These are phyloP conservation scores for Martes martes DNA, from an alignment of 2,113 vertebrate species.

Conservation along the genomic window DNA sequence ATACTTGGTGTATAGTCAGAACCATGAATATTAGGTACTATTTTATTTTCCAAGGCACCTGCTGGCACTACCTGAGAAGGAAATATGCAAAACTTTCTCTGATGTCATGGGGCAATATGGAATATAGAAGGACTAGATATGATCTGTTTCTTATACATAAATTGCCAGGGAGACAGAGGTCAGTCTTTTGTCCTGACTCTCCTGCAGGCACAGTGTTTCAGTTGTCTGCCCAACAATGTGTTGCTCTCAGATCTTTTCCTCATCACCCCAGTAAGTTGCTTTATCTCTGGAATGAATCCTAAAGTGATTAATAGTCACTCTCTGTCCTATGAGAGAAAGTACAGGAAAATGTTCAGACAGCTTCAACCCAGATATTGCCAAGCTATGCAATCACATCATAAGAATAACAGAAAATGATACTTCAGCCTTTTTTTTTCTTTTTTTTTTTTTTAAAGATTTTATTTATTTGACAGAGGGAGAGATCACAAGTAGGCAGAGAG, in stretches of 20 bases:
- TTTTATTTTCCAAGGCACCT: not conserved
- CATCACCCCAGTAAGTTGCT: not conserved
- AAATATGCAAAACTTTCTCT: not conserved
- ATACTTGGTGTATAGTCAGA: not conserved
- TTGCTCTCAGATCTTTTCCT: not conserved
- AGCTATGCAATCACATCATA: not conserved
- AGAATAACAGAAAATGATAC: not conserved
- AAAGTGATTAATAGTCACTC: not conserved
- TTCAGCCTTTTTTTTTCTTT: not conserved
- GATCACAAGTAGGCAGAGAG: too few relatives aligned
- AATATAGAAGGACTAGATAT: not conserved
- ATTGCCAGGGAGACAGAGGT: not conserved
- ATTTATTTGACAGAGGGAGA: too few relatives aligned
- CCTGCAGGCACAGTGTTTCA: not conserved
- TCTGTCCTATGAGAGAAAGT: not conserved
- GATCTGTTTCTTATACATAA: not conserved
- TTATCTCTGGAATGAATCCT: not conserved
- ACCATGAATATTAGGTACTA: not conserved
- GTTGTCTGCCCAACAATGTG: not conserved
- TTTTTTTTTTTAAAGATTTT: too few relatives aligned
- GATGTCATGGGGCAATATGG: not conserved
- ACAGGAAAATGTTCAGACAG: not conserved
- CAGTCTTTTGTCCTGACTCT: not conserved
- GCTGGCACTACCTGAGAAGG: not conserved
- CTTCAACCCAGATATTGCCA: not conserved